phyloP scores from a whole-genome alignment of 1,140 invertebrate species.

The Drosophila tropicalis region DNA sequence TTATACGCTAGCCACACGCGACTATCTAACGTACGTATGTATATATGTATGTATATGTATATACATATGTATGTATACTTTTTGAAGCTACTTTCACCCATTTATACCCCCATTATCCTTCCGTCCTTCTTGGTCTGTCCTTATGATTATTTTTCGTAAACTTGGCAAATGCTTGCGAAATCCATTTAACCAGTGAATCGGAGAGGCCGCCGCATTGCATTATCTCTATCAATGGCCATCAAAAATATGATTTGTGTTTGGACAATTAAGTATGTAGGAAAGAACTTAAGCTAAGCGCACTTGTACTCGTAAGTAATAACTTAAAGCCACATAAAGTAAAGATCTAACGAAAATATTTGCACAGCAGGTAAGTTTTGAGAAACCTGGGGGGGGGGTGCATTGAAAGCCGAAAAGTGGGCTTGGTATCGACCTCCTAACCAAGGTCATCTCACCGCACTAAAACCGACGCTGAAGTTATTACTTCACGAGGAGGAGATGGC shows the following conservation, averaged over 20 bases:
- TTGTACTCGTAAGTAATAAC: too few relatives aligned
- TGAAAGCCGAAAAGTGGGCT: too few relatives aligned
- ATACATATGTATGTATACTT: slow-evolving; percentile 19
- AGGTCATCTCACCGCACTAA: too few relatives aligned
- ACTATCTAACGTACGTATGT: slow-evolving; percentile 28
- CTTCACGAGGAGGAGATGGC: too few relatives aligned
- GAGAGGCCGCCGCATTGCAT: slow-evolving; percentile 68
- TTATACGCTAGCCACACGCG: slow-evolving; percentile 68
- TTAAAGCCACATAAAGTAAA: too few relatives aligned
- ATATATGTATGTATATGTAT: slow-evolving; percentile 9
- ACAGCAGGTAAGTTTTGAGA: too few relatives aligned
- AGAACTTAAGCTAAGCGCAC: background rate
- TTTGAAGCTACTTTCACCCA: background rate
- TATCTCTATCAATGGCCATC: slow-evolving; percentile 72
- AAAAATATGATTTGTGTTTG: slow-evolving; percentile 65
- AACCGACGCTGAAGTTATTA: too few relatives aligned
- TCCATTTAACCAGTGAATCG: slow-evolving; percentile 68
- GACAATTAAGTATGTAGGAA: slow-evolving; percentile 20
- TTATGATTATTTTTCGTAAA: slow-evolving; percentile 79
- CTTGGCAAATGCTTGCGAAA: slow-evolving; percentile 76
- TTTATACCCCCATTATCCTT: background rate
- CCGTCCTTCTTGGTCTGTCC: slow-evolving; percentile 17
- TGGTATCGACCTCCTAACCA: too few relatives aligned
- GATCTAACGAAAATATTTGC: too few relatives aligned
- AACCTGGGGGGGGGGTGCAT: too few relatives aligned